Base-by-base conservation (phyloP, 2,888 invertebrate genomes). In the Agriopis aurantiaria region DNA sequence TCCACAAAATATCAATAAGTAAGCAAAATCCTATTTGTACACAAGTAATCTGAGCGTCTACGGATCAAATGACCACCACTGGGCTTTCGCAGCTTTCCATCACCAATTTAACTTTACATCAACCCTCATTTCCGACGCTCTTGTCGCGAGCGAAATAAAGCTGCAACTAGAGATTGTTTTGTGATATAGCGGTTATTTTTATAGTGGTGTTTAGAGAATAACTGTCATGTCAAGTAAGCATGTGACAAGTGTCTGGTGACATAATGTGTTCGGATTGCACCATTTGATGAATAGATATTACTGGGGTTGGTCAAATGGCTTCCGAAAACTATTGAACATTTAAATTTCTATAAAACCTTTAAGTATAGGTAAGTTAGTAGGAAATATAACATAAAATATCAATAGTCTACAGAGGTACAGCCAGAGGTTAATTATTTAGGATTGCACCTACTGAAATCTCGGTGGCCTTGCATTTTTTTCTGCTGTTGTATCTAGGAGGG, bases 21-120 rank as follows among this genome's bases (percentile, higher is more conserved):
- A 78, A 74, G 66, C 74, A 77, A 75, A 80, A 84, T 84, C 82
- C 80, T 86, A 85, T 88, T 88, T 88, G 82, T 85, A 83, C 75
- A 87, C 83, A 82, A 77, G 83, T 82, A 86, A 88, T 81, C 78
- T 68, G 83, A 84, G 79, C 72, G 74, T 75, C 77, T 73, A 74
- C 69, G 83, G 80, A 82, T 89, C 85, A 80, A 84, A 87, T 90
- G 85, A 84, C 87, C 85, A 83, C 80, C 85, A 78, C 74, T 69
- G 70, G 65, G 75, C 76, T 75, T 76, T 76, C 67, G 67, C 67
- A 74, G 71, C 71, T 70, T 63, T 59, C 62, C 14, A 58, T 17
- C 5, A 69, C 70, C 56, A 68, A 45, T 0, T 40, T 9, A 57
- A 68, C 23, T 62, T 17, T 17, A 11, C 56, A 53, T 11, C 48